Percentiles rank a stretch among this genome's conserved stretches.
Evolutionary conservation across 2,113 vertebrate species (phyloP).

Genomic region (Ellobius talpinus): DNA sequence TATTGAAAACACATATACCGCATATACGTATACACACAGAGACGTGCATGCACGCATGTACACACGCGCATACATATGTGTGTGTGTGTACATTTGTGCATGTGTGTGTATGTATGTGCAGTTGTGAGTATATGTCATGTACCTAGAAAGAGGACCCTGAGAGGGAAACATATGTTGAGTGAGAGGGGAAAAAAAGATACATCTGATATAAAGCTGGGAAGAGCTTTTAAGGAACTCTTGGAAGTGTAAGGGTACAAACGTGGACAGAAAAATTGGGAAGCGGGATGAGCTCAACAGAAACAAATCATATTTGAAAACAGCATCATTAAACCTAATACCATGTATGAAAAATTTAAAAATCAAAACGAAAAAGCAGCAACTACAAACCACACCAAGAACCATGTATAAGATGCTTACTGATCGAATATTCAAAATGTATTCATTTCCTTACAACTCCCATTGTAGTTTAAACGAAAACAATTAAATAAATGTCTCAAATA

Average conservation of each 20-base stretch:
- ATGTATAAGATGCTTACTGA: not conserved
- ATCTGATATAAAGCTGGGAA: not conserved
- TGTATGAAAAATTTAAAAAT: not conserved
- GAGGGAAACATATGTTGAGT: not conserved
- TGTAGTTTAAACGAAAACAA: not conserved
- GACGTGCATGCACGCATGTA: not conserved
- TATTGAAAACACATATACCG: not conserved
- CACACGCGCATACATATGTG: not conserved
- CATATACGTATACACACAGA: not conserved
- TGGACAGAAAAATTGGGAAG: not conserved
- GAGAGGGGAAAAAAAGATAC: no score
- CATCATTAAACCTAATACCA: not conserved
- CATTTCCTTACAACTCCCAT: not conserved
- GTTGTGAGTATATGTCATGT: not conserved
- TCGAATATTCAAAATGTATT: not conserved
- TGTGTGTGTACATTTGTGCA: no score
- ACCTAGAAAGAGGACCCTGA: not conserved
- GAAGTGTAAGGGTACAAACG: accelerated
- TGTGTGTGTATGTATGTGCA: no score
- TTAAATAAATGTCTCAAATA: not conserved
- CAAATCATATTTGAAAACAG: not conserved
- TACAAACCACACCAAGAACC: not conserved
- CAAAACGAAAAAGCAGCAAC: not conserved
- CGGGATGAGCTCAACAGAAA: not conserved
- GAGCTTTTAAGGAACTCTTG: no score